These are phyloP conservation scores for Ditula angustiorana DNA, from an alignment of 2,888 invertebrate genomes.

Conservation along the genomic window DNA sequence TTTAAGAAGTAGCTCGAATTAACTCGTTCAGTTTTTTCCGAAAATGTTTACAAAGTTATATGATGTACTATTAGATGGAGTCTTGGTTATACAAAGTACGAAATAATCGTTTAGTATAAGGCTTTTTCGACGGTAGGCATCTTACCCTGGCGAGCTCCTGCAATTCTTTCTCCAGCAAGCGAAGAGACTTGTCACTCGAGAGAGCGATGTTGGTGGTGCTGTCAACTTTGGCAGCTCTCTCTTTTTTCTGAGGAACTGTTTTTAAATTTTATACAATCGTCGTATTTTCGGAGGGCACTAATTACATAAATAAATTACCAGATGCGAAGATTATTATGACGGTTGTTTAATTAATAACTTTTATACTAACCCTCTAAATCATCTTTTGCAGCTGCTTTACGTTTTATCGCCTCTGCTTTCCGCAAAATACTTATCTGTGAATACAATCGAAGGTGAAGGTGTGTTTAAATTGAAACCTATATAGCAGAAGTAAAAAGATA, in stretches of 20 bases:
- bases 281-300: too few species aligned
- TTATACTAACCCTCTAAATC: constrained; percentile 23
- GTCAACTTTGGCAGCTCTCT: constrained; percentile 52
- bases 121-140: neutral
- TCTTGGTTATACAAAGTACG: neutral
- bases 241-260: constrained; percentile 57
- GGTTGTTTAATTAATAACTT: neutral
- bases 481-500: too few species aligned
- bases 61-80: too few species aligned
- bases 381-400: constrained; percentile 52
- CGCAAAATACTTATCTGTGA: constrained; percentile 56
- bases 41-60: too few species aligned
- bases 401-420: constrained; percentile 68
- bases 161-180: constrained; percentile 85
- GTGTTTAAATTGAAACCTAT: neutral
- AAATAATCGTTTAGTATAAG: neutral
- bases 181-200: constrained; percentile 74
- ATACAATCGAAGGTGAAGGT: constrained; percentile 23
- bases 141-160: constrained; percentile 85
- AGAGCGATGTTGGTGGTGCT: constrained; percentile 60
- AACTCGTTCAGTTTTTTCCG: too few species aligned
- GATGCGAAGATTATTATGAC: neutral
- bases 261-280: too few species aligned
- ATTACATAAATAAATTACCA: too few species aligned
- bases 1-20: too few species aligned